Percentiles rank a stretch among this genome's conserved stretches.
Evolutionary conservation across 2,797 vertebrate genomes (phyloP).

Genomic region (Eurystomus glaucurus): DNA sequence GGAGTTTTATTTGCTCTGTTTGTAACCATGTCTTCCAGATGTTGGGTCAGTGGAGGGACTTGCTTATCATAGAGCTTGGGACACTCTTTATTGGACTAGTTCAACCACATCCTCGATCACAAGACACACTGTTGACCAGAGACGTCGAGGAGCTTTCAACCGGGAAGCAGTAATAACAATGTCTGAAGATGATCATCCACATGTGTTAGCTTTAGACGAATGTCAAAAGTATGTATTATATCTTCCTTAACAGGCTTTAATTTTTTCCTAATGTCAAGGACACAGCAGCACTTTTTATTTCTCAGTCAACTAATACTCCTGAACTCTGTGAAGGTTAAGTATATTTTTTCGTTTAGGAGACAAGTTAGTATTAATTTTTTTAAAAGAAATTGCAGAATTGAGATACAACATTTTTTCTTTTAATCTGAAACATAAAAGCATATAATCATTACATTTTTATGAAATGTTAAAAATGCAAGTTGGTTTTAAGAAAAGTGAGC

Average conservation of each 20-base stretch:
- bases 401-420: not conserved
- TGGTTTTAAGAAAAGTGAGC: not conserved
- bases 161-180: constrained; percentile 93
- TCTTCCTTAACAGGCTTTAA: fast-evolving
- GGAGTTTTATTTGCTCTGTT: not conserved
- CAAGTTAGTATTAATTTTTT: fast-evolving
- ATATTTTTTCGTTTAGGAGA: fast-evolving
- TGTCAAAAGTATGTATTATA: constrained; percentile 92
- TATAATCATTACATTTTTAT: not conserved
- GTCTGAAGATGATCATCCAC: constrained; percentile 97
- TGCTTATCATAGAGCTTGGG: constrained; percentile 95
- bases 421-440: no score
- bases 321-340: fast-evolving
- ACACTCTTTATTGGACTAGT: constrained; percentile 97
- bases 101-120: constrained; percentile 96
- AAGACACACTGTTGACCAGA: constrained; percentile 93
- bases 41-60: constrained; percentile 98
- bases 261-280: not conserved
- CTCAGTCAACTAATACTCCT: fast-evolving
- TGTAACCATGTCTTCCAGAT: constrained; percentile 81
- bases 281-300: not conserved
- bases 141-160: constrained; percentile 85
- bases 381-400: not conserved
- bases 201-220: constrained; percentile 93
- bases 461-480: not conserved